Conservation (phyloP, 2,113 vertebrate species). For the Puma concolor region DNA sequence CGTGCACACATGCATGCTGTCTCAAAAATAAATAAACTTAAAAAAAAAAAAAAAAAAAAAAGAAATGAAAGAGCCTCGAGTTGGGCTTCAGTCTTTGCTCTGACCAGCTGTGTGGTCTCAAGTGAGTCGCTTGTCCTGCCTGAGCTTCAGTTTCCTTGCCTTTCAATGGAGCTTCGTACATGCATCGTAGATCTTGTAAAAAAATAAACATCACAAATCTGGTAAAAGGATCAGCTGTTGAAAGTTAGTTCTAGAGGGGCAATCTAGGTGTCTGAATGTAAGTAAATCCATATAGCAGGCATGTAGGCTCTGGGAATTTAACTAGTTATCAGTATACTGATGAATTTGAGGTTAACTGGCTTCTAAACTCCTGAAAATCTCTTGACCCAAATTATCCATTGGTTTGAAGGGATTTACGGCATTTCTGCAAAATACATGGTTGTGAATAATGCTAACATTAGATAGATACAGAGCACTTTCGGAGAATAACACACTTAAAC, state of each 20-base stretch:
- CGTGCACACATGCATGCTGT: too few species aligned
- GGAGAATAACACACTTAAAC: not conserved
- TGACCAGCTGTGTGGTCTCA: not conserved
- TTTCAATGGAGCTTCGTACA: not conserved
- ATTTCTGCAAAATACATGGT: not conserved
- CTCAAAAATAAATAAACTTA: too few species aligned
- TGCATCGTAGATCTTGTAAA: not conserved
- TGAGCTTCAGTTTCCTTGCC: not conserved
- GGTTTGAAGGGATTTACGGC: not conserved
- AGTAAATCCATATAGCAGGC: not conserved
- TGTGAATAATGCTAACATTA: not conserved
- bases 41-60: not conserved
- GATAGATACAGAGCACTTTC: not conserved
- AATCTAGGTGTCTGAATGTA: not conserved
- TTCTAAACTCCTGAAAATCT: slow-evolving; percentile 12
- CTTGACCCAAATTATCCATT: not conserved
- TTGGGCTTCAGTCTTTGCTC: not conserved
- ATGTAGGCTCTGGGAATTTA: not conserved
- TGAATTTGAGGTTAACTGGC: not conserved
- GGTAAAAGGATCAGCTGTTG: not conserved
- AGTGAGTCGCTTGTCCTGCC: not conserved
- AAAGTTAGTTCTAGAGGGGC: not conserved
- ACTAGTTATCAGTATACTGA: not conserved
- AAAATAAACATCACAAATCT: not conserved
- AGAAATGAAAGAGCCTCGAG: not conserved